Conservation (phyloP, 2,797 vertebrate genomes). For the Erpetoichthys calabaricus region DNA sequence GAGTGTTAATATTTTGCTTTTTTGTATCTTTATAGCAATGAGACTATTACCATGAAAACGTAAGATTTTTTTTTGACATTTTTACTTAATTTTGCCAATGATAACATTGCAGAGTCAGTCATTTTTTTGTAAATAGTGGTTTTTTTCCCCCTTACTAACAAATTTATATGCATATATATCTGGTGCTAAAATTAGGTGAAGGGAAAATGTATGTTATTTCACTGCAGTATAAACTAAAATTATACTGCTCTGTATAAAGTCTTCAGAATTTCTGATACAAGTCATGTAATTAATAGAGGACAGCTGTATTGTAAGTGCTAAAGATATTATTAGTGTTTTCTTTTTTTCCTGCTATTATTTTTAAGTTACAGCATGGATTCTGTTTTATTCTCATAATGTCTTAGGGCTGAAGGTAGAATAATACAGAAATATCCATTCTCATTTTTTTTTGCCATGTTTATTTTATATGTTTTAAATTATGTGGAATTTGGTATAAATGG, state of each 20-base stretch:
- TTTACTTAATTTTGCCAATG: slow-evolving; percentile 24
- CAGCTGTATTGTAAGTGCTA: too few relatives aligned
- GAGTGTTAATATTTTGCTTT: slow-evolving; percentile 34
- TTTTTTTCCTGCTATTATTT: too few relatives aligned
- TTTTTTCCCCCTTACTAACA: slow-evolving; percentile 3
- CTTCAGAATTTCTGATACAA: neutral
- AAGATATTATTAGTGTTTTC: neutral
- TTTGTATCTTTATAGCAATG: slow-evolving; percentile 69
- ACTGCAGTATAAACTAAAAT: too few relatives aligned
- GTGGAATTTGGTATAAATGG: slow-evolving; percentile 91
- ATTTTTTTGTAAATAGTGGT: slow-evolving; percentile 12
- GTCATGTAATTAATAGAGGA: too few relatives aligned
- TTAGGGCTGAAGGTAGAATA: too few relatives aligned
- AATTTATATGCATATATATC: slow-evolving; percentile 9
- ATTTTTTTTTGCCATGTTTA: slow-evolving; percentile 31
- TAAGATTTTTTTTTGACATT: slow-evolving; percentile 52
- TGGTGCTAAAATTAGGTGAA: too few relatives aligned
- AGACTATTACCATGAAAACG: slow-evolving; percentile 74
- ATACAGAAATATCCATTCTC: slow-evolving; percentile 8
- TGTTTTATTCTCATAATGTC: neutral
- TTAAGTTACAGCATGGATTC: neutral
- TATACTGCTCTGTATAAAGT: too few relatives aligned
- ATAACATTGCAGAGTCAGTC: slow-evolving; percentile 9
- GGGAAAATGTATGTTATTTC: too few relatives aligned
- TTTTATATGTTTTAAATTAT: slow-evolving; percentile 55